Base-by-base conservation (phyloP, 2,113 vertebrate species). In the Telmatochromis brichardi region DNA sequence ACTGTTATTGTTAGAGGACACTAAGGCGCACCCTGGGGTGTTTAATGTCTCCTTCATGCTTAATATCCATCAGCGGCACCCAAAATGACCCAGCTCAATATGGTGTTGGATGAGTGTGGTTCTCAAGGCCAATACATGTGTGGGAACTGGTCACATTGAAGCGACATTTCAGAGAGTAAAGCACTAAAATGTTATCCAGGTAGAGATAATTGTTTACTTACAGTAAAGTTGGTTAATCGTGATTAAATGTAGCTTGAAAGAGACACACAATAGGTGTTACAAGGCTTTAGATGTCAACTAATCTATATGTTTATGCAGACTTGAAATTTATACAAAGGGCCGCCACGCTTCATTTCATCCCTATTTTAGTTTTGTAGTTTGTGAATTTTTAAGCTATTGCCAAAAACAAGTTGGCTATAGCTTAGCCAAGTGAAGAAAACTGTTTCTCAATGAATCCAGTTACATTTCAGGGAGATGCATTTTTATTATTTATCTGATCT, bases 1-100 rank as follows among this genome's bases (percentile, higher is more conserved):
- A 4, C 81, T 81, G 45, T 78, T 78, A 33, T 78, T 78, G 73
- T 78, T 78, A 51, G 12, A 33, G 63, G 84, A 50, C 40, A 40
- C 42, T n/a, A 6, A 19, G 33, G 58, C 17, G 14, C 63, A 50
- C 79, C 60, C 37, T 9, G 79, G 81, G 82, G 53, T 21, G 65
- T 84, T 35, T n/a, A 47, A 79, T 11, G 42, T 87, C 40, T 79
- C 35, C 76, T 42, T 9, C 23, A 40, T 60, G 87, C 81, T 73
- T 79, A 51, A 35, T 57, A 23, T 84, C 68, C 47, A 53, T 91
- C 86, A 81, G 1, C 81, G 14, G 14, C 47, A 19, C 40, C 63
- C 42, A 26, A 3, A 83, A 4, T 9, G 28, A 23, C 53, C 71
- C 13, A 13, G 13, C 14, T 47, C 31, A 35, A 13, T 68, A 17